A percentile compares a stretch with the other conserved stretches of the same genome.
Conservation (phyloP, 2,888 invertebrate genomes). For the Allophyes oxyacanthae region DNA sequence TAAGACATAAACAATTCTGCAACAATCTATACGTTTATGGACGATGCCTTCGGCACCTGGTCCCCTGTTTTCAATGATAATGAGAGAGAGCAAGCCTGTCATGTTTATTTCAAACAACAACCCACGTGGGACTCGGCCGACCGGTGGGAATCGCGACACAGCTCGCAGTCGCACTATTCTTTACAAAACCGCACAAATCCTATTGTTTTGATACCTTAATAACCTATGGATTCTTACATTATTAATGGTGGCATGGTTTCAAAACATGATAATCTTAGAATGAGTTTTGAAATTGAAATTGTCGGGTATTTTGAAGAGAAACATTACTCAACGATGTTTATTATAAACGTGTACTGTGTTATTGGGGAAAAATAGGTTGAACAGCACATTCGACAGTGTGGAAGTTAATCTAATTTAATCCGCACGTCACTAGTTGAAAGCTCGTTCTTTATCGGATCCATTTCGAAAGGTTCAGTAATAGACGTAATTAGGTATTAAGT, state of each 20-base stretch:
- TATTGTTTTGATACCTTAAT: conserved; percentile 49
- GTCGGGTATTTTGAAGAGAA: conserved; percentile 32
- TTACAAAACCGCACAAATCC: conserved; percentile 39
- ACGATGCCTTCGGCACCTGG: conserved; percentile 47
- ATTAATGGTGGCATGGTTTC: conserved; percentile 43
- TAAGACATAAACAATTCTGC: background rate
- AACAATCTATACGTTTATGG: conserved; percentile 27
- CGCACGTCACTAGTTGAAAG: conserved; percentile 18
- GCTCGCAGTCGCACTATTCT: conserved; percentile 39
- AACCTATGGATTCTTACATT: conserved; percentile 45
- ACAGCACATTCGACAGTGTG: conserved; percentile 35
- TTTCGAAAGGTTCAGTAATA: conserved; percentile 29
- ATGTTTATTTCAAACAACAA: conserved; percentile 65
- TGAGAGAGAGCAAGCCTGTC: conserved; percentile 67
- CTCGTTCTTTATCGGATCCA: conserved; percentile 25
- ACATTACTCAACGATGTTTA: conserved; percentile 33
- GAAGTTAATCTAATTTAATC: conserved; percentile 46
- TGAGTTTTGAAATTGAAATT: background rate
- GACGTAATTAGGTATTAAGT: conserved; percentile 21
- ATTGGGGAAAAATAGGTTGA: conserved; percentile 43
- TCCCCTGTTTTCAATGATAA: conserved; percentile 64
- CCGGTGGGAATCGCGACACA: conserved; percentile 59
- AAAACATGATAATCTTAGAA: conserved; percentile 43
- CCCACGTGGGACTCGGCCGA: conserved; percentile 56
- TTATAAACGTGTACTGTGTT: conserved; percentile 28